Conservation (phyloP, 2,888 invertebrate genomes). For the Caenorhabditis sinica region DNA sequence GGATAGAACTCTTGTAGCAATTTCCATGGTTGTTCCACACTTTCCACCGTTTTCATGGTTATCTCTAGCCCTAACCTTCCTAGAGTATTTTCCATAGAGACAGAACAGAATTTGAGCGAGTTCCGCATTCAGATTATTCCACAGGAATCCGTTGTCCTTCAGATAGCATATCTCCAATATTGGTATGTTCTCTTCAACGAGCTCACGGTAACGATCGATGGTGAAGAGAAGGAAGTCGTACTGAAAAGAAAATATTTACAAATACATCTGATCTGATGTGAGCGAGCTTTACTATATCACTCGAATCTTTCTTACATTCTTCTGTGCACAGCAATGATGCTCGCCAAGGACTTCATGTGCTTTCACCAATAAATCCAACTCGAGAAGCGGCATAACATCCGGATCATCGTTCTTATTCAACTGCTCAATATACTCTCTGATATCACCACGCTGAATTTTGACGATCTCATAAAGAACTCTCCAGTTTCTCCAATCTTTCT, state of each 20-base stretch:
- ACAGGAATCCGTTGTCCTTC: conserved; percentile 69
- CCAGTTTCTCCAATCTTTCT: conserved; percentile 61
- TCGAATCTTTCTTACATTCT: conserved; percentile 66
- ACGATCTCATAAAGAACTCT: conserved; percentile 54
- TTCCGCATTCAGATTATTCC: conserved; percentile 68
- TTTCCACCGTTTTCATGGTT: conserved; percentile 59
- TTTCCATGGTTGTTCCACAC: conserved; percentile 20
- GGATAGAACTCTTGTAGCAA: conserved; percentile 40
- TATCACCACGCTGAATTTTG: conserved; percentile 8
- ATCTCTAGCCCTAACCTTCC: conserved; percentile 57
- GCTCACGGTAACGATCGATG: conserved; percentile 47
- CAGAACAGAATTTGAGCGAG: conserved; percentile 67
- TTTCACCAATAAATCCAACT: conserved; percentile 67
- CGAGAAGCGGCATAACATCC: conserved; percentile 64
- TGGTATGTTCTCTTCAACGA: conserved; percentile 45
- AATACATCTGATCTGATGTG: no score
- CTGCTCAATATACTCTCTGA: conserved; percentile 54
- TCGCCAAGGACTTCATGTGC: conserved; percentile 71
- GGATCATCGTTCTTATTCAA: conserved; percentile 50
- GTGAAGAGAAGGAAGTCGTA: conserved; percentile 67
- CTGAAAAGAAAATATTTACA: conserved; percentile 39
- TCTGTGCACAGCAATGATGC: conserved; percentile 58
- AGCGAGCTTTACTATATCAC: not conserved
- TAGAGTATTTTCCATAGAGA: conserved; percentile 66
- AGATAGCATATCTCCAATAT: conserved; percentile 38